Evolutionary conservation across 2,888 invertebrate species (phyloP).

Genomic region (Melipona bicolor): DNA sequence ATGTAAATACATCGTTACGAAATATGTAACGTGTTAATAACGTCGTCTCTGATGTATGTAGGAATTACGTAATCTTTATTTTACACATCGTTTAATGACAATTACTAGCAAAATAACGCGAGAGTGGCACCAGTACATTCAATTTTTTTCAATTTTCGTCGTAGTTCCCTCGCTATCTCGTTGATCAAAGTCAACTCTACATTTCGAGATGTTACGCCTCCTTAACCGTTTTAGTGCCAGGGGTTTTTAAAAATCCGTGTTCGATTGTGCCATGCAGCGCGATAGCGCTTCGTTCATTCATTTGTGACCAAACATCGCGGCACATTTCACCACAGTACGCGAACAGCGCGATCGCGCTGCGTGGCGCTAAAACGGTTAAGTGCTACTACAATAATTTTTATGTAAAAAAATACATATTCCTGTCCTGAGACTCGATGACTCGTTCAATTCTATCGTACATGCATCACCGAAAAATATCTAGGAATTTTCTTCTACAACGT

Average conservation of each 20-base stretch:
- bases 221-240: no score
- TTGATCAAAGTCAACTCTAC: background rate
- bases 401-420: slow-evolving; percentile 16
- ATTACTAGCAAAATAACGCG: background rate
- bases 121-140: background rate
- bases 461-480: no score
- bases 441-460: no score
- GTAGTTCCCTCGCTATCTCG: background rate
- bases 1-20: background rate
- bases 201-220: background rate
- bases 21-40: background rate
- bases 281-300: no score
- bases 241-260: no score
- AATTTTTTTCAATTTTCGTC: background rate
- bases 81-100: background rate
- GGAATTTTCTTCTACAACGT: no score
- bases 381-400: background rate
- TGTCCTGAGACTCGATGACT: no score
- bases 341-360: no score
- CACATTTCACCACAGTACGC: no score
- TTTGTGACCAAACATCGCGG: no score
- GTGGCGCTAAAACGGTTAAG: no score
- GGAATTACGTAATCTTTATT: background rate
- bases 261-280: no score
- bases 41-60: background rate